Evolutionary conservation across 2,797 vertebrate genomes (phyloP).

Genomic region (Microctenopoma steveboyesi): DNA sequence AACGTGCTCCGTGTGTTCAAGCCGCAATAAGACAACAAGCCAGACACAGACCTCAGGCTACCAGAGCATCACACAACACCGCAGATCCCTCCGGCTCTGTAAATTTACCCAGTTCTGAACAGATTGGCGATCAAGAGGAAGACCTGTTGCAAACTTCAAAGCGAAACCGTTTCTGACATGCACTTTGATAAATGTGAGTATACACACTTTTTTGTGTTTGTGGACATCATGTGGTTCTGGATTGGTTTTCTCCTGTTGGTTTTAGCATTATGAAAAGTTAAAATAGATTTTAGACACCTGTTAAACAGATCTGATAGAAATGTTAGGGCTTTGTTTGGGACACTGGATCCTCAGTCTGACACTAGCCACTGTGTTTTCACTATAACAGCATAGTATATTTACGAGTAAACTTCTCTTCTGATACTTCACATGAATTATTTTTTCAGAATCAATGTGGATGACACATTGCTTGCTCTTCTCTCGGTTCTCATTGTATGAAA

Average conservation of each 20-base stretch:
- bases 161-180: slow-evolving; percentile 84
- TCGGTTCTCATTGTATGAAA: slow-evolving; percentile 41
- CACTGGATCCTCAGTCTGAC: background rate
- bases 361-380: background rate
- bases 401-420: background rate
- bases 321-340: slow-evolving; percentile 7
- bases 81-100: slow-evolving; percentile 13
- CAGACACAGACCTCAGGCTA: slow-evolving; percentile 12
- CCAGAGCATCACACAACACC: slow-evolving; percentile 14
- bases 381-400: background rate
- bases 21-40: slow-evolving; percentile 28
- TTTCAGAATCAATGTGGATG: slow-evolving; percentile 7
- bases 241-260: background rate
- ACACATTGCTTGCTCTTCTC: slow-evolving; percentile 1
- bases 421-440: background rate
- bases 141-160: slow-evolving; percentile 62
- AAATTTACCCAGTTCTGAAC: slow-evolving; percentile 13
- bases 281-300: background rate
- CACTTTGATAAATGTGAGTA: slow-evolving; percentile 87
- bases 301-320: background rate
- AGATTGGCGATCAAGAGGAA: slow-evolving; percentile 45
- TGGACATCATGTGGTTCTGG: background rate
- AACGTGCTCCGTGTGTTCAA: slow-evolving; percentile 55
- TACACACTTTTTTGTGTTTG: background rate
- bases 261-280: background rate